phyloP scores from a whole-genome alignment of 2,888 invertebrate species.

The Cheilosia vulpina region DNA sequence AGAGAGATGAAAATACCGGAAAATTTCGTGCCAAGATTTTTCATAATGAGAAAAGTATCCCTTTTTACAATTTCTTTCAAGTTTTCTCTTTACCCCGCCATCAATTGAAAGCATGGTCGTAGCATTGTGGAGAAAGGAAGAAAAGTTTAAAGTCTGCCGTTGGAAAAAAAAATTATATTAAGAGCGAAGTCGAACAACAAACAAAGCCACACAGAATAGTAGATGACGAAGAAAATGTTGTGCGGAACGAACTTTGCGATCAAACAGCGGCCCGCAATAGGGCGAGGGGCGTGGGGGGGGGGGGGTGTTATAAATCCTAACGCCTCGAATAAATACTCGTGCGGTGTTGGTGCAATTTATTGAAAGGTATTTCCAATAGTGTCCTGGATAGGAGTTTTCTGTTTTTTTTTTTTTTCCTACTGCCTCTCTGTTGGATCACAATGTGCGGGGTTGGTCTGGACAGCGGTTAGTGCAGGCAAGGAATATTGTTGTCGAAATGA shows the following conservation, averaged over 20 bases:
- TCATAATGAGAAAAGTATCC: constrained; percentile 72
- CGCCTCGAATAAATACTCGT: constrained; percentile 67
- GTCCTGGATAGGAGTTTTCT: constrained; percentile 12
- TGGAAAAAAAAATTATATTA: constrained; percentile 46
- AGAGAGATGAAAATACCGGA: constrained; percentile 69
- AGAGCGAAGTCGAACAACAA: constrained; percentile 63
- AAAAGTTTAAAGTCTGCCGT: constrained; percentile 44
- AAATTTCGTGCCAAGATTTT: constrained; percentile 73
- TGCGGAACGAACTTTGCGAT: constrained; percentile 41
- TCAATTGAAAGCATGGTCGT: constrained; percentile 2
- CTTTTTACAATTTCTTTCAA: constrained; percentile 42
- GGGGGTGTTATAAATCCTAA: constrained; percentile 67
- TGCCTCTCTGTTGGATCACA: constrained; percentile 1
- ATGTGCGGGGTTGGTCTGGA: constrained; percentile 24
- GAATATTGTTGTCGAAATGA: constrained; percentile 66
- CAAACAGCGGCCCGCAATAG: constrained; percentile 50
- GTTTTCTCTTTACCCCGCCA: not conserved
- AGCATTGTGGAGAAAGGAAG: constrained; percentile 12
- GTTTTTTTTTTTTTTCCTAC: constrained; percentile 6
- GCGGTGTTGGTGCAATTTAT: constrained; percentile 64
- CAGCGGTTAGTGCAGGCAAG: constrained; percentile 26
- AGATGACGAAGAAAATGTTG: constrained; percentile 7
- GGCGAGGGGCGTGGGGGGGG: too few species aligned
- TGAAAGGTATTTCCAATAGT: constrained; percentile 67
- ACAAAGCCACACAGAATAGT: constrained; percentile 31